A percentile compares a stretch with the other conserved stretches of the same genome.
These are phyloP conservation scores for Athalia circularis DNA, from an alignment of 2,888 invertebrate species.

Conservation along the genomic window DNA sequence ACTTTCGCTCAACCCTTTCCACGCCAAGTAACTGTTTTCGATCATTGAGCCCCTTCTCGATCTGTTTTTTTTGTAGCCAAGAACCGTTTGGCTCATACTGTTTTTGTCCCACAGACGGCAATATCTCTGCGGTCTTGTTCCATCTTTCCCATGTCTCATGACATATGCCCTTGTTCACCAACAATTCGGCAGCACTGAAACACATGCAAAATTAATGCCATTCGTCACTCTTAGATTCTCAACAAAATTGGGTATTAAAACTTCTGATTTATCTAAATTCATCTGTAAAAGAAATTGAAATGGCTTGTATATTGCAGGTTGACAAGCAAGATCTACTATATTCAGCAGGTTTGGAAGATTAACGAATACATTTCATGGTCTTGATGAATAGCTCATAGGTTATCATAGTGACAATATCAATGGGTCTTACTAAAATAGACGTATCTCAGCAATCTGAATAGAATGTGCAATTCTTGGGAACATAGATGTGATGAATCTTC, in stretches of 20 bases:
- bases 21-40: conserved; percentile 76
- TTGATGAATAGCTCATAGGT: too few species aligned
- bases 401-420: too few species aligned
- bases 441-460: too few species aligned
- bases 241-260: background rate
- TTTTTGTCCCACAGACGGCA: conserved; percentile 77
- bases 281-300: too few species aligned
- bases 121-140: conserved; percentile 73
- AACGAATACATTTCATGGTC: too few species aligned
- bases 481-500: too few species aligned
- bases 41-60: conserved; percentile 77
- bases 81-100: conserved; percentile 77
- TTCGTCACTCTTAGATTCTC: background rate
- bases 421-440: too few species aligned
- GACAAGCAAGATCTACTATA: too few species aligned
- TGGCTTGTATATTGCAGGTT: too few species aligned
- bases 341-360: too few species aligned
- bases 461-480: too few species aligned
- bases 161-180: conserved; percentile 66
- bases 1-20: conserved; percentile 78
- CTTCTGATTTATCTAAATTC: background rate
- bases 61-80: conserved; percentile 79
- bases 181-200: conserved; percentile 64
- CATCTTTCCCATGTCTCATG: conserved; percentile 64
- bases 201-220: background rate